phyloP scores from a whole-genome alignment of 2,113 vertebrate species.

The Murina feae region DNA sequence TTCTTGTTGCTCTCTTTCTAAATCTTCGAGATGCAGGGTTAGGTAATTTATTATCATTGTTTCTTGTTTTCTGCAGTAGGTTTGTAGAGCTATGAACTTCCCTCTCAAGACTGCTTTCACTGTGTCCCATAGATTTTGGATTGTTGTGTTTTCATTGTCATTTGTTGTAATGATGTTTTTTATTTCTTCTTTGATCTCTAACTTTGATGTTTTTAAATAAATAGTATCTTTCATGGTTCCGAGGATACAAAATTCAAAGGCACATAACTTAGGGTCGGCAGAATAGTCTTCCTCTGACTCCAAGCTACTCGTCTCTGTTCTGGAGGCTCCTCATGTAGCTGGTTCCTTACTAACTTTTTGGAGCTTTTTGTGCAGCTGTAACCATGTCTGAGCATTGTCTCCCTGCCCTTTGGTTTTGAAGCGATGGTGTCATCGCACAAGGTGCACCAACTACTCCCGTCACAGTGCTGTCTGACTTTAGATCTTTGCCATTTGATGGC shows the following conservation, averaged over 20 bases:
- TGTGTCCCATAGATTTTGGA: too few species aligned
- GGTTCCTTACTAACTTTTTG: neutral
- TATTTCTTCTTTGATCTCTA: too few species aligned
- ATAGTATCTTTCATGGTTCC: neutral
- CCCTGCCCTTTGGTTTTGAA: neutral
- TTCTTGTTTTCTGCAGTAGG: too few species aligned
- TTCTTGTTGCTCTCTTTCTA: too few species aligned
- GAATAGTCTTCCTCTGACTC: neutral
- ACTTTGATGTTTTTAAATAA: neutral
- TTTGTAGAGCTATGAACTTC: too few species aligned
- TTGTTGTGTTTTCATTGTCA: too few species aligned
- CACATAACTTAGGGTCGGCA: neutral
- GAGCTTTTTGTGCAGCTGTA: neutral
- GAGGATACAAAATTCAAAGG: neutral
- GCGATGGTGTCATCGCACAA: fast-evolving
- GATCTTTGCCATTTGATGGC: neutral
- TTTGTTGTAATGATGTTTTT: too few species aligned
- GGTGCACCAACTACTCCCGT: neutral
- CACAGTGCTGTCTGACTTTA: neutral
- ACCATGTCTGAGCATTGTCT: neutral
- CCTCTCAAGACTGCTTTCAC: too few species aligned
- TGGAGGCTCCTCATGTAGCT: neutral
- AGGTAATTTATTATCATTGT: too few species aligned
- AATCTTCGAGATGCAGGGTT: too few species aligned
- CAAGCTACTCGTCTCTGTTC: fast-evolving